Conservation (phyloP, 2,888 invertebrate species). For the Ichneumoninae sp. region DNA sequence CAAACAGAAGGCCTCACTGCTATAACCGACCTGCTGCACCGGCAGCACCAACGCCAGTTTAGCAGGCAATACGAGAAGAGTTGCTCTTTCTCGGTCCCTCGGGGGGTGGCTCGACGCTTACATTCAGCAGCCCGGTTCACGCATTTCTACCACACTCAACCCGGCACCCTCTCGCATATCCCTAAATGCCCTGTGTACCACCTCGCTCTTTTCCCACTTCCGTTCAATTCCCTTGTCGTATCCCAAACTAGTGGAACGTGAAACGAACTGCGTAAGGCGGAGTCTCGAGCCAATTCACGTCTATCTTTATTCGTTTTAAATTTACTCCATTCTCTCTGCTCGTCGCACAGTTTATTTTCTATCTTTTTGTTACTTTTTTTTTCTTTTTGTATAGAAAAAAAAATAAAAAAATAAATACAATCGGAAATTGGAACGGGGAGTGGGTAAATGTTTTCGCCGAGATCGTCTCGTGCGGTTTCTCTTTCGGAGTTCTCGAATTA, state of each 20-base stretch:
- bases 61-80: constrained; percentile 37
- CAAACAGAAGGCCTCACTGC: constrained; percentile 60
- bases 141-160: constrained; percentile 40
- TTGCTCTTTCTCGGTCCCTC: constrained; percentile 60
- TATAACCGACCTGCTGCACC: constrained; percentile 39
- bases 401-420: background rate
- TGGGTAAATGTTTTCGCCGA: background rate
- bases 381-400: background rate
- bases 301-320: background rate
- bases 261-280: constrained; percentile 7
- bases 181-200: background rate
- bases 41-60: constrained; percentile 12
- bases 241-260: background rate
- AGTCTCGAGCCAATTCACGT: background rate
- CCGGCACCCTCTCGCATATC: constrained; percentile 8
- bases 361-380: background rate
- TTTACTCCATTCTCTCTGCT: background rate
- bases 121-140: constrained; percentile 48
- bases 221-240: constrained; percentile 20
- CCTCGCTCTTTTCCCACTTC: constrained; percentile 21
- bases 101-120: constrained; percentile 53
- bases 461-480: constrained; percentile 15
- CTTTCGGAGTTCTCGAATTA: constrained; percentile 51
- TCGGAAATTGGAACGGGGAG: background rate
- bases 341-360: background rate